phyloP scores from a whole-genome alignment of 2,113 vertebrate species.

The Python bivittatus region DNA sequence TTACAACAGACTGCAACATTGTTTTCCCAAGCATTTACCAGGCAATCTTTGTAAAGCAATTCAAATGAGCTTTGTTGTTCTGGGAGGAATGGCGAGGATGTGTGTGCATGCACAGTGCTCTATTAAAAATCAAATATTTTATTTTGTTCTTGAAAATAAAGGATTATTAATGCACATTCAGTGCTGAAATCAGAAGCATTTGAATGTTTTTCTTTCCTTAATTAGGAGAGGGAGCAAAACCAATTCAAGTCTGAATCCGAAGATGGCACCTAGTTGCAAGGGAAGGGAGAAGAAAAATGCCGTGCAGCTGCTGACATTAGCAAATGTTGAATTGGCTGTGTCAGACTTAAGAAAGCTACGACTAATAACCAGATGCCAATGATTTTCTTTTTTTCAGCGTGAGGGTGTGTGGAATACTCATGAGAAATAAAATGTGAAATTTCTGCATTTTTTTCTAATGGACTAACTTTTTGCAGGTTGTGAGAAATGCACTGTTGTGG shows the following conservation, averaged over 20 bases:
- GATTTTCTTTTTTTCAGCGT: slow-evolving; percentile 38
- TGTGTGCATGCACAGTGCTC: neutral
- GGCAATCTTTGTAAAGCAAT: neutral
- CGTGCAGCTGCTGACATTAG: slow-evolving; percentile 57
- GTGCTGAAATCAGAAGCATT: neutral
- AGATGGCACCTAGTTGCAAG: neutral
- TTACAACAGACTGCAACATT: slow-evolving; percentile 47
- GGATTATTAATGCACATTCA: neutral
- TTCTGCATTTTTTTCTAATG: slow-evolving; percentile 65
- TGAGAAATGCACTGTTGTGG: slow-evolving; percentile 53
- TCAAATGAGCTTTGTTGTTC: neutral
- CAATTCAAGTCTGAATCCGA: neutral
- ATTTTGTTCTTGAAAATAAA: neutral
- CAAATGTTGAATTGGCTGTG: slow-evolving; percentile 38
- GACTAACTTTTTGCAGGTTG: slow-evolving; percentile 64
- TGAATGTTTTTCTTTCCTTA: neutral
- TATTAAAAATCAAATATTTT: neutral
- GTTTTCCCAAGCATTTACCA: slow-evolving; percentile 33
- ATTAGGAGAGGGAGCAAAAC: neutral
- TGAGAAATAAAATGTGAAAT: slow-evolving; percentile 66
- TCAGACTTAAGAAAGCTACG: slow-evolving; percentile 46
- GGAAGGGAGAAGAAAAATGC: no score
- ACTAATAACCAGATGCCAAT: slow-evolving; percentile 65
- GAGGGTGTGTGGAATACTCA: slow-evolving; percentile 27
- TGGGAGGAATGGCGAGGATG: neutral